phyloP scores from a whole-genome alignment of 2,113 vertebrate genomes.

The Pandion haliaetus region DNA sequence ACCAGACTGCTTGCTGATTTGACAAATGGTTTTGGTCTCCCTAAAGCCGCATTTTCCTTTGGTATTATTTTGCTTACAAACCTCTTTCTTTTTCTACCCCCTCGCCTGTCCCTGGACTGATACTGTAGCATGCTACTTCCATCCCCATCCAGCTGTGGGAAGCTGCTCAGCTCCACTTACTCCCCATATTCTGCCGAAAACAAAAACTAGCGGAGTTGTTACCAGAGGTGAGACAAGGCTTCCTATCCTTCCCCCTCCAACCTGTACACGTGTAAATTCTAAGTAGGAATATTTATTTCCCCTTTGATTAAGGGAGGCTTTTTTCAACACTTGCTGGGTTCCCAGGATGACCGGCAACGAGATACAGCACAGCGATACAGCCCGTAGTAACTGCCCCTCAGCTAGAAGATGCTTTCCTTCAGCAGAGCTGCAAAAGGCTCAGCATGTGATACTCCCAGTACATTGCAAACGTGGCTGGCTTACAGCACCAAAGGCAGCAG shows the following conservation, averaged over 20 bases:
- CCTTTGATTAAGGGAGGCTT: neutral
- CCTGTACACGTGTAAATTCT: neutral
- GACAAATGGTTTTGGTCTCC: neutral
- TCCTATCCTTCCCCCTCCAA: neutral
- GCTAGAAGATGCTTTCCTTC: neutral
- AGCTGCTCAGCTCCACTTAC: neutral
- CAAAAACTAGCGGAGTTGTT: neutral
- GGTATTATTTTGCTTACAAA: neutral
- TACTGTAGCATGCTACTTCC: neutral
- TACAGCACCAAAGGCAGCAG: neutral
- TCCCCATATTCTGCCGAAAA: neutral
- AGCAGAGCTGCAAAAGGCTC: neutral
- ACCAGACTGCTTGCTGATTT: neutral
- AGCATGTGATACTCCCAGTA: accelerated
- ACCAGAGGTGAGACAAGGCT: neutral
- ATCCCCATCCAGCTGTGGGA: neutral
- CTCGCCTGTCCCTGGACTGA: neutral
- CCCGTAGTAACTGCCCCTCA: accelerated
- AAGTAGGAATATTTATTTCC: neutral
- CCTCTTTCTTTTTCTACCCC: neutral
- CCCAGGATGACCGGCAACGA: neutral
- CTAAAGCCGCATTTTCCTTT: neutral
- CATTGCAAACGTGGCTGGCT: accelerated
- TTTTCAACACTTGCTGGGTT: neutral
- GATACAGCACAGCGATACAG: accelerated